A percentile compares a stretch with the other conserved stretches of the same genome.
These are phyloP conservation scores for Spondyliosoma cantharus DNA, from an alignment of 2,797 vertebrate species.

Conservation along the genomic window DNA sequence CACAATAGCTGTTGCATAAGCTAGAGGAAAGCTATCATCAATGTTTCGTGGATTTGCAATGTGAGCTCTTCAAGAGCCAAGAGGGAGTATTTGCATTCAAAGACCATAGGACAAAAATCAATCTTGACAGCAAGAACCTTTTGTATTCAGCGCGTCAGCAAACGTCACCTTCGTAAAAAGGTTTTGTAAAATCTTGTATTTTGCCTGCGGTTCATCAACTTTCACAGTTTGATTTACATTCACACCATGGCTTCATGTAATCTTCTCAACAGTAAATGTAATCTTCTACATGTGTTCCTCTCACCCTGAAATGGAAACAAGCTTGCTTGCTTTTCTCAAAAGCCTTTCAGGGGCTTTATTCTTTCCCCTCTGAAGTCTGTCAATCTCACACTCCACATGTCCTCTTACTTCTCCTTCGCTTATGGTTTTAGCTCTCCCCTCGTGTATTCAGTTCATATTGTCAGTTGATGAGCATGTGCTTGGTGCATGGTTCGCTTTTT, in stretches of 20 bases:
- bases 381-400: conserved; percentile 22
- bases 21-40: conserved; percentile 65
- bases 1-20: conserved; percentile 72
- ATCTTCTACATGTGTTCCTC: conserved; percentile 34
- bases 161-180: neutral
- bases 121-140: conserved; percentile 1
- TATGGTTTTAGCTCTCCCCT: conserved; percentile 13
- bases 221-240: conserved; percentile 25
- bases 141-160: conserved; percentile 9
- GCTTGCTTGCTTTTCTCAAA: conserved; percentile 33
- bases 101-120: conserved; percentile 20
- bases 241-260: conserved; percentile 22
- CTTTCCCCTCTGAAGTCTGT: conserved; percentile 16
- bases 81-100: conserved; percentile 42
- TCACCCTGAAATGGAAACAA: conserved; percentile 26
- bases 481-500: conserved; percentile 5
- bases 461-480: neutral
- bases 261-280: conserved; percentile 34
- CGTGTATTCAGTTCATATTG: conserved; percentile 14
- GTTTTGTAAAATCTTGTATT: conserved; percentile 13
- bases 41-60: conserved; percentile 64
- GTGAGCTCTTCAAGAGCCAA: conserved; percentile 45
- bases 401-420: neutral
- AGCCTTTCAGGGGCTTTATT: conserved; percentile 38
- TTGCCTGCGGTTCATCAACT: neutral